These are phyloP conservation scores for Euplagia quadripunctaria DNA, from an alignment of 2,888 invertebrate genomes.

Conservation along the genomic window DNA sequence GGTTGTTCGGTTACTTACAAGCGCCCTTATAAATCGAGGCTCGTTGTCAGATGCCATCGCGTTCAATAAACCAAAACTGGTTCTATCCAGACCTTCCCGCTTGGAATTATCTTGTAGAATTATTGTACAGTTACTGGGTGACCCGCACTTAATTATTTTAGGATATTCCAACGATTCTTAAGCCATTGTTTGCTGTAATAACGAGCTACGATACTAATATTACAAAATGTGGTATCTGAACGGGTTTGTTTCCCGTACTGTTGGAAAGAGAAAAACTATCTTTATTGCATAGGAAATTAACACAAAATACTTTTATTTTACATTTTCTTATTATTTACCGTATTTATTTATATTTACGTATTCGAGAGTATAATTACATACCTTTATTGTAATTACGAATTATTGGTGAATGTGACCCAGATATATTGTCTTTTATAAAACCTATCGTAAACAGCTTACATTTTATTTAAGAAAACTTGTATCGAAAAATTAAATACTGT, in stretches of 20 bases:
- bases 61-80: conserved; percentile 80
- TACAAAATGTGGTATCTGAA: conserved; percentile 32
- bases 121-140: conserved; percentile 75
- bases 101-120: conserved; percentile 80
- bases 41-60: conserved; percentile 76
- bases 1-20: conserved; percentile 53
- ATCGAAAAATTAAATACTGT: neutral
- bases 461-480: neutral
- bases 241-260: conserved; percentile 31
- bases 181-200: conserved; percentile 26
- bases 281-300: conserved; percentile 19
- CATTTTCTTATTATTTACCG: neutral
- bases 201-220: conserved; percentile 29
- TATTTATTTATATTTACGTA: no score
- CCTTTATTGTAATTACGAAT: no score
- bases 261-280: conserved; percentile 20
- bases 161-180: conserved; percentile 26
- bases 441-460: neutral
- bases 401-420: neutral
- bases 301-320: conserved; percentile 11
- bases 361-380: no score
- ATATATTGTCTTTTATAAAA: neutral
- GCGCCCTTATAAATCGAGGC: conserved; percentile 77
- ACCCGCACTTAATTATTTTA: conserved; percentile 46
- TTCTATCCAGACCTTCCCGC: conserved; percentile 78